Evolutionary conservation across 1,140 invertebrate species (phyloP), one percentile per base, ranked within the genome.

Genomic region (Scaptomyza montana): DNA sequence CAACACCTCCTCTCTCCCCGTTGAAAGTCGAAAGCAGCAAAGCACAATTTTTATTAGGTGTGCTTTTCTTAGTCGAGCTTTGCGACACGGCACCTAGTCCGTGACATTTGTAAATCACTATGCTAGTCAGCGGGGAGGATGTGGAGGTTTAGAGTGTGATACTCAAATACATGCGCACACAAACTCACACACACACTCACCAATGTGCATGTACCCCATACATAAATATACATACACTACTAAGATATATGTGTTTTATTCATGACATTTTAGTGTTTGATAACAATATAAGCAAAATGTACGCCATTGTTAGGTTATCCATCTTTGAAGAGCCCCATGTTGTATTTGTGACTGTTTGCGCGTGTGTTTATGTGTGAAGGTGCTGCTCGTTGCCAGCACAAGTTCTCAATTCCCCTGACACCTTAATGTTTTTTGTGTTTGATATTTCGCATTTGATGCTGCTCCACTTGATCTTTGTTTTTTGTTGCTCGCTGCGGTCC

Each of bases 251-350:
- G 69, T 67, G 25, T 73, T 77, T 87, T 86, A 87, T 86, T 87
- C 82, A 87, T 78, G 82, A 76, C 69, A 70, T 81, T 86, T 86
- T 82, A 78, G 82, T 70, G 67, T 87, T 86, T 86, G 82, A 86
- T 86, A 86, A 81, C 64, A 86, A 86, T 86, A 82, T 87, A 73
- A 87, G 77, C 82, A 87, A 86, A 86, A 87, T 87, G 82, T 86
- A 86, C 64, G 82, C 70, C 82, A 86, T 87, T 87, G 78, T 81
- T 73, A 59, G 70, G 73, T 41, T 60, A 55, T 71, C 28, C 74
- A 57, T 46, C 68, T 59, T 36, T 55, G 51, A 55, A 41, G 66
- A 46, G 65, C 30, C 16, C 56, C 39, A 39, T 36, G 66, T 30
- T 39, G 66, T 53, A 36, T 46, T 8, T 28, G 55, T n/a, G 9